Percentiles rank a stretch among this genome's conserved stretches.
phyloP scores from a whole-genome alignment of 92 coral and sea anemone genomes.

The Nematostella vectensis region DNA sequence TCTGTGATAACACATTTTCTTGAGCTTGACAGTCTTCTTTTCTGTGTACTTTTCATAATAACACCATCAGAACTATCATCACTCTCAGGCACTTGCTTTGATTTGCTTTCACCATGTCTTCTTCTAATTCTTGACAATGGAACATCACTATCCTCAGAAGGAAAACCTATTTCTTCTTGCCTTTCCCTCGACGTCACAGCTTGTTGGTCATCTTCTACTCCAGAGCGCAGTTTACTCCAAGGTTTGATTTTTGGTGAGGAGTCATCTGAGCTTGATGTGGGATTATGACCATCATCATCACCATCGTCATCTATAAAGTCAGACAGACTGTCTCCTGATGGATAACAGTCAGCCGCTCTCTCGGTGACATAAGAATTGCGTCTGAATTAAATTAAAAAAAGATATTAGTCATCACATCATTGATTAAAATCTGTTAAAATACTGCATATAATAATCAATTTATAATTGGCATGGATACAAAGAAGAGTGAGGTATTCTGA shows the following conservation, averaged over 20 bases:
- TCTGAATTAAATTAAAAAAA: slow-evolving; percentile 13
- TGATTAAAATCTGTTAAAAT: not conserved
- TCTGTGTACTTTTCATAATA: slow-evolving; percentile 2
- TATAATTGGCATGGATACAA: too few relatives aligned
- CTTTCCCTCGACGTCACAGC: not conserved
- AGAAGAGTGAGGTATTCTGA: too few relatives aligned
- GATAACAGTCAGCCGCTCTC: slow-evolving; percentile 31
- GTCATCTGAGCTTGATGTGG: slow-evolving; percentile 12
- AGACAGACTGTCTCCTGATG: slow-evolving; percentile 65
- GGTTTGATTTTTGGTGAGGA: not conserved
- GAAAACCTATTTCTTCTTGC: slow-evolving; percentile 1
- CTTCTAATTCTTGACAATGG: slow-evolving; percentile 8
- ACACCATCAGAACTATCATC: slow-evolving; percentile 7
- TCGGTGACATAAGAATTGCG: slow-evolving; percentile 76
- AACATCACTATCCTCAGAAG: slow-evolving; percentile 16
- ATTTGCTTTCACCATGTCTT: not conserved
- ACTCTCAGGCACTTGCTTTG: too few relatives aligned
- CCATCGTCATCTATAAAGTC: slow-evolving; percentile 80
- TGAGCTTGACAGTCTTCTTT: slow-evolving; percentile 1
- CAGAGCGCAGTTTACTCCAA: too few relatives aligned
- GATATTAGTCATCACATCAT: not conserved
- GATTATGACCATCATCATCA: slow-evolving; percentile 15
- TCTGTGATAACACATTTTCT: slow-evolving; percentile 6
- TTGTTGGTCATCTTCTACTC: not conserved
- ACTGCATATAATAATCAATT: too few relatives aligned